Conservation (phyloP, 2,888 invertebrate species). For the Volucella inflata region DNA sequence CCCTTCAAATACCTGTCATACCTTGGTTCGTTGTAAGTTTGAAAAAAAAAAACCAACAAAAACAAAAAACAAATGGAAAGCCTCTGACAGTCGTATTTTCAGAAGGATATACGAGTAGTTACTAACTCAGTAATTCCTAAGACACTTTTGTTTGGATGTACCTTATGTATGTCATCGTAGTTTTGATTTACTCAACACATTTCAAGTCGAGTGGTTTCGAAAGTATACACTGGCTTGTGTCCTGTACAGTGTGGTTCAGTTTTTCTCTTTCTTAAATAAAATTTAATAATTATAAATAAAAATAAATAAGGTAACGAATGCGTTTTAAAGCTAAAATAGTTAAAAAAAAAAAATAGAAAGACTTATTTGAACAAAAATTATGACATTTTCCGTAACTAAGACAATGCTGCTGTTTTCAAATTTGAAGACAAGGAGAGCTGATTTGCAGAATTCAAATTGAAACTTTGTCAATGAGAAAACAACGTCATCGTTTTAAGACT, state of each 20-base stretch:
- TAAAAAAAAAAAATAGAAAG: no score
- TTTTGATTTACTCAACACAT: slow-evolving; percentile 59
- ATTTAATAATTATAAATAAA: background rate
- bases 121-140: slow-evolving; percentile 57
- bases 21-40: slow-evolving; percentile 44
- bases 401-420: no score
- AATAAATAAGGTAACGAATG: no score
- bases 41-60: background rate
- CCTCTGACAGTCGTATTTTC: slow-evolving; percentile 36
- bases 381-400: no score
- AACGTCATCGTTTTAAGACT: no score
- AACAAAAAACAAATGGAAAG: no score
- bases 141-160: slow-evolving; percentile 44
- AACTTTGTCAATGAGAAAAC: no score
- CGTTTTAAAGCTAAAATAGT: no score
- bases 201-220: slow-evolving; percentile 10
- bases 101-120: slow-evolving; percentile 39
- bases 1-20: slow-evolving; percentile 21
- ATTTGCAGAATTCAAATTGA: no score
- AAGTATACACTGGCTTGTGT: slow-evolving; percentile 23
- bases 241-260: slow-evolving; percentile 32
- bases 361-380: no score
- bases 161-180: slow-evolving; percentile 50
- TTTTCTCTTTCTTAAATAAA: background rate
- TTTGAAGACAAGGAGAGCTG: no score